Percentiles rank a stretch among this genome's conserved stretches.
phyloP scores from a whole-genome alignment of 2,797 vertebrate species.

The Poeciliopsis gracilis region DNA sequence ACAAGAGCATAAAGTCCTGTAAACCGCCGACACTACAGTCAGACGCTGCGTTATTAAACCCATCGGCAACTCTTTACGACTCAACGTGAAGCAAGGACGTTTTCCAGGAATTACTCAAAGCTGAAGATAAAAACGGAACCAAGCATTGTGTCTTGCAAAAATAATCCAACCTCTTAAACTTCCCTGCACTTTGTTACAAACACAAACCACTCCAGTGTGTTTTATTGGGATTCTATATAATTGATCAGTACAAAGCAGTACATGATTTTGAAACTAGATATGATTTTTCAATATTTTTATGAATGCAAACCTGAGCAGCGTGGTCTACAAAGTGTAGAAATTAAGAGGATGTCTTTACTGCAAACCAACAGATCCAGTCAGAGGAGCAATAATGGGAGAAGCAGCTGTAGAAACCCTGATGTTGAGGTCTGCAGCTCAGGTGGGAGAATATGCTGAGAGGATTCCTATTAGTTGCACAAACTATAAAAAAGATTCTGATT shows the following conservation, averaged over 20 bases:
- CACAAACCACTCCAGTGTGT: not conserved
- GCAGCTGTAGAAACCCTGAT: not conserved
- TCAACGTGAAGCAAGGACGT: slow-evolving; percentile 44
- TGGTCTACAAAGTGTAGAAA: too few relatives aligned
- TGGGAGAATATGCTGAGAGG: not conserved
- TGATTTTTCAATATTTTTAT: not conserved
- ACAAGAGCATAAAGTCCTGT: slow-evolving; percentile 38
- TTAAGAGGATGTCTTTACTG: not conserved
- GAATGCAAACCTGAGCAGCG: not conserved
- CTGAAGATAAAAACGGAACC: slow-evolving; percentile 30
- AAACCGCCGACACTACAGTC: slow-evolving; percentile 33
- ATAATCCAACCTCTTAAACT: not conserved
- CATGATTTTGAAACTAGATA: not conserved
- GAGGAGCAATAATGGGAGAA: not conserved
- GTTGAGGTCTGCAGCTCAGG: not conserved
- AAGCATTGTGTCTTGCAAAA: slow-evolving; percentile 20
- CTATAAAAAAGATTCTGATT: not conserved
- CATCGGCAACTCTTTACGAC: slow-evolving; percentile 44
- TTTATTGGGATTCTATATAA: not conserved
- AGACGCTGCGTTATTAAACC: slow-evolving; percentile 34
- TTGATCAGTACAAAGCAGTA: not conserved
- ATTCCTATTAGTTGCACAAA: not conserved
- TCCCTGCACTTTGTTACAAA: not conserved
- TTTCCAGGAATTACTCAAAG: slow-evolving; percentile 21
- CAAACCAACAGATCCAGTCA: not conserved